Conservation (phyloP, 2,888 invertebrate species). For the Hypolimnas misippus region DNA sequence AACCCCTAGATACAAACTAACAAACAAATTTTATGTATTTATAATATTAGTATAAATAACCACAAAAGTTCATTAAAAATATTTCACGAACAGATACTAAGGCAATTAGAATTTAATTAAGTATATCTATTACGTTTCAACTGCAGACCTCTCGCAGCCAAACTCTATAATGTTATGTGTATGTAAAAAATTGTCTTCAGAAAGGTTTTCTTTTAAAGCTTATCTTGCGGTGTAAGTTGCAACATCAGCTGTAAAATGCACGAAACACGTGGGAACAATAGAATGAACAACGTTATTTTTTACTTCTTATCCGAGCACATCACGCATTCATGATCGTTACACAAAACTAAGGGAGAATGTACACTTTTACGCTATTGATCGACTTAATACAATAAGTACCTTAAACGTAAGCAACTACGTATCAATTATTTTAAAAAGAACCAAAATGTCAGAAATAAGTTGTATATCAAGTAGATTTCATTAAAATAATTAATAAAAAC, state of each 20-base stretch:
- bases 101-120: no score
- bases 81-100: no score
- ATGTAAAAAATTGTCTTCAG: background rate
- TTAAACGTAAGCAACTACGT: background rate
- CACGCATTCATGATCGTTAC: conserved; percentile 23
- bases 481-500: no score
- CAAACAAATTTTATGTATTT: no score
- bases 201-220: conserved; percentile 1
- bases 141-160: background rate
- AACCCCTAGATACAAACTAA: no score
- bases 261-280: conserved; percentile 13
- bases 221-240: conserved; percentile 2
- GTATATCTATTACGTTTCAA: background rate
- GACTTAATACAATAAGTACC: background rate
- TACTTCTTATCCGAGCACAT: conserved; percentile 19
- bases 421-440: no score
- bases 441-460: no score
- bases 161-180: background rate
- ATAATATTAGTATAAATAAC: no score
- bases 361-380: conserved; percentile 4
- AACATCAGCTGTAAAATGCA: conserved; percentile 5
- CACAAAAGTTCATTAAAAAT: no score
- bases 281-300: conserved; percentile 17
- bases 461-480: no score
- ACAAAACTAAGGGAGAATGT: conserved; percentile 12